Percentiles rank a stretch among this genome's conserved stretches.
These are phyloP conservation scores for Nomada lathburiana DNA, from an alignment of 2,888 invertebrate species.

Conservation along the genomic window DNA sequence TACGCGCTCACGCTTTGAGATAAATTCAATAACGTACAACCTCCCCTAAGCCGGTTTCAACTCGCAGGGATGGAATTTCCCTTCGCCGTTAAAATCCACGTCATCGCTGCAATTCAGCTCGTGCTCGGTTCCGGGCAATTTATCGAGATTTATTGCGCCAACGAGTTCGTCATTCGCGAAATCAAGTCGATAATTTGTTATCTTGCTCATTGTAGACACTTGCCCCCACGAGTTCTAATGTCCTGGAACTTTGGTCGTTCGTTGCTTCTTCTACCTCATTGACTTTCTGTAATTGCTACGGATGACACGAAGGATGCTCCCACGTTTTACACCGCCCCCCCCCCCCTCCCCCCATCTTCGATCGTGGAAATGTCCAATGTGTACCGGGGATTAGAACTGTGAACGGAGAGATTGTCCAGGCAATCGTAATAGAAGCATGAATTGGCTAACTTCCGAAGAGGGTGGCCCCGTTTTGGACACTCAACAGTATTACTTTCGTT, in stretches of 20 bases:
- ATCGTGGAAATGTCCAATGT: background rate
- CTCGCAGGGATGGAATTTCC: background rate
- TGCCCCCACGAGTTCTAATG: constrained; percentile 45
- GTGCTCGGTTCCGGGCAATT: constrained; percentile 42
- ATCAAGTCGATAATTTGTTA: constrained; percentile 68
- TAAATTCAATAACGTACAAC: constrained; percentile 1
- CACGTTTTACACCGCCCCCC: background rate
- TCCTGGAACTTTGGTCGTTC: constrained; percentile 69
- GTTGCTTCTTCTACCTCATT: constrained; percentile 67
- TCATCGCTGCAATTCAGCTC: constrained; percentile 14
- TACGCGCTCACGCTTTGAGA: background rate
- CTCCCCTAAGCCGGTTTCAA: background rate
- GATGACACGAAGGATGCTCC: constrained; percentile 48
- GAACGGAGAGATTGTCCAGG: background rate
- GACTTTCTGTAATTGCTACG: constrained; percentile 70
- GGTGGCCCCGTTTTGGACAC: too few relatives aligned
- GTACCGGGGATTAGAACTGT: background rate
- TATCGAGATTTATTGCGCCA: constrained; percentile 46
- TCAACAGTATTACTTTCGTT: too few relatives aligned
- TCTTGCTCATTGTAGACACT: constrained; percentile 34
- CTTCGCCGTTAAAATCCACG: constrained; percentile 17
- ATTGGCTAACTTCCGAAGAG: too few relatives aligned
- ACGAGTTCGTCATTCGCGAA: constrained; percentile 51
- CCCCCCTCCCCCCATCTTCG: background rate
- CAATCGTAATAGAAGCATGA: background rate